Evolutionary conservation across 2,888 invertebrate genomes (phyloP), one percentile per base, ranked within the genome.

Genomic region (Dolichomitus sp.): DNA sequence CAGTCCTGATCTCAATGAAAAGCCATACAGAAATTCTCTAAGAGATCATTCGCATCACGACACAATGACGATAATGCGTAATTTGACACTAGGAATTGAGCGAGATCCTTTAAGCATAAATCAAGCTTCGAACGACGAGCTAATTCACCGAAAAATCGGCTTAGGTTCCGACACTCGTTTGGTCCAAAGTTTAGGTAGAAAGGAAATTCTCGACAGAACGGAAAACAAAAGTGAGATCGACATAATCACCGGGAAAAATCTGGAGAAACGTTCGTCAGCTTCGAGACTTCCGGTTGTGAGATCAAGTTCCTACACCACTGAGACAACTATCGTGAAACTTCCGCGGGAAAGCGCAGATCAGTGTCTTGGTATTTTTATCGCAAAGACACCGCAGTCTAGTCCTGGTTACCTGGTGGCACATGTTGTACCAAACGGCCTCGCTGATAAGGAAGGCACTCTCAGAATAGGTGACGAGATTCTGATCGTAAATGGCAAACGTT

Each of bases 331-430:
- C 6, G 95, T 96, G 6, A 95, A 95, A 87, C 95, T 96, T 83
- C 92, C 94, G 4, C 95, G 95, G 87, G 94, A 95, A 78, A 94
- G 94, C 80, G 94, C 95, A 4, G 93, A 94, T 45, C 96, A 96
- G 89, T 96, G 96, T 91, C 93, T 97, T 59, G 97, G 97, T 6
- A 96, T 97, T 91, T 96, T 96, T 88, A 96, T 97, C 80, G 96
- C 96, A 4, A 96, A 96, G 93, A 95, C 95, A 84, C 94, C 95
- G 17, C 92, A 93, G 59, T 91, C 91, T 3, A 92, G 88, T 83
- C 94, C 95, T 2, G 95, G 95, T 75, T 97, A 96, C 90, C 94
- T 96, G 81, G 96, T 97, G 3, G 96, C 96, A 30, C 96, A 96
- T 90, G 95, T 97, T 4, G 96, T 96, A 27, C 96, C 96, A 4